Base-by-base conservation (phyloP, 1,140 invertebrate species). In the Xylocopa sonorina region DNA sequence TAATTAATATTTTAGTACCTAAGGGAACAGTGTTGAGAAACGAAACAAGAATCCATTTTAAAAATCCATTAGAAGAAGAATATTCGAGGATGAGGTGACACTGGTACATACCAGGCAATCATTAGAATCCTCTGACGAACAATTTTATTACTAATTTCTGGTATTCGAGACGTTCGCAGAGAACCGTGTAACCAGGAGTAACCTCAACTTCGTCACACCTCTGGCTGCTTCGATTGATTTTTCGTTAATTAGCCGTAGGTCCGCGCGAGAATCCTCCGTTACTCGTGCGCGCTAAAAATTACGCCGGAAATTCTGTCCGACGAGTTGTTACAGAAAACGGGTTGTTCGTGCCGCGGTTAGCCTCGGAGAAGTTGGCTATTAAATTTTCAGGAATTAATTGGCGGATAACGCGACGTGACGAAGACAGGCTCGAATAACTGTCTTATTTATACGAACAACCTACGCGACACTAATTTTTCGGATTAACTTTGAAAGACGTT, bases 91-190 rank as follows among this genome's bases (percentile, higher is more conserved):
- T 62, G 24, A 27, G 24, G 58, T 34, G 29, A 46, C 27, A 21
- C 18, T 12, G 14, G n/a, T 27, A 34, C 14, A 24, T 66, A 50
- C 58, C 38, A 64, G 74, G 66, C 64, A 27, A 68, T 62, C 48
- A 16, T 51, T 21, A 43, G 38, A 38, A 53, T 16, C 64, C 24
- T 21, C n/a, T 3, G 14, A 41, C 29, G 55, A 74, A 79, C 69
- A 73, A 84, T 83, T 84, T 84, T 83, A 80, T 83, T 74, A 84
- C 63, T 64, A 84, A 58, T 80, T 48, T 63, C 58, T 51, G 69
- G 81, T 57, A 84, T 74, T 69, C 62, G 14, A 29, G 60, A 38
- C 21, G 46, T 14, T 32, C 29, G 0, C 16, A 2, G 9, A 27
- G 3, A 60, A 60, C n/a, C 4, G n/a, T 27, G 21, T 14, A 24